phyloP scores from a whole-genome alignment of 2,888 invertebrate species.

The Apotomis turbidana region DNA sequence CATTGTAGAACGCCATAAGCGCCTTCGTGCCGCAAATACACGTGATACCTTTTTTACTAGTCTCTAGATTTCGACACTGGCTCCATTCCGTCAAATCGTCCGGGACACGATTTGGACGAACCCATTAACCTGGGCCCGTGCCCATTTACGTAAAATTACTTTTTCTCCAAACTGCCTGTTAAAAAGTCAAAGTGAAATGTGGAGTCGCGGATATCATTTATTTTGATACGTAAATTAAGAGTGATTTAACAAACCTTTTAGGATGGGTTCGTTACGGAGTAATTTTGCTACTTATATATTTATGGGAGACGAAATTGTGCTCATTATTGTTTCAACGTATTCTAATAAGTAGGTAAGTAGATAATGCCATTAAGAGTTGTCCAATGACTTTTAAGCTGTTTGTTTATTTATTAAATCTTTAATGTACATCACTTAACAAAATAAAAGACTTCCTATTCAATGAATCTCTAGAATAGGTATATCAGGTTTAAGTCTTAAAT shows the following conservation, averaged over 20 bases:
- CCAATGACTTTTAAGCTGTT: too few species aligned
- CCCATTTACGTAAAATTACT: slow-evolving; percentile 61
- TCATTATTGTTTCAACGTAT: slow-evolving; percentile 5
- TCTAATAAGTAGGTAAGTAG: not conserved
- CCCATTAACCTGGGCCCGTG: slow-evolving; percentile 54
- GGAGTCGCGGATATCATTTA: slow-evolving; percentile 34
- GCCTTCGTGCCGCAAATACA: not conserved
- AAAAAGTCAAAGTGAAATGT: slow-evolving; percentile 43
- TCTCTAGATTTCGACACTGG: slow-evolving; percentile 14
- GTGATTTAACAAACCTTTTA: slow-evolving; percentile 37
- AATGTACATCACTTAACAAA: too few species aligned
- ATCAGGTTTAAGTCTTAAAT: too few species aligned
- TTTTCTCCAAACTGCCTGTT: slow-evolving; percentile 53
- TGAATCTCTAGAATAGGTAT: too few species aligned
- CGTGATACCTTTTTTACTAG: not conserved
- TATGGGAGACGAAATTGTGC: slow-evolving; percentile 11
- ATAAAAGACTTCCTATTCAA: too few species aligned
- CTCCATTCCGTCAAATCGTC: slow-evolving; percentile 49
- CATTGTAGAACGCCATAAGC: not conserved
- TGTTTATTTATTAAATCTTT: too few species aligned
- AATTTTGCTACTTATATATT: slow-evolving; percentile 19
- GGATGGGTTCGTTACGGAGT: slow-evolving; percentile 22
- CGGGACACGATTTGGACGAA: slow-evolving; percentile 50
- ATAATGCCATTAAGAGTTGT: not conserved
- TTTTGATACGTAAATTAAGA: slow-evolving; percentile 40